phyloP scores from a whole-genome alignment of 2,797 vertebrate species.

The Thunnus albacares region DNA sequence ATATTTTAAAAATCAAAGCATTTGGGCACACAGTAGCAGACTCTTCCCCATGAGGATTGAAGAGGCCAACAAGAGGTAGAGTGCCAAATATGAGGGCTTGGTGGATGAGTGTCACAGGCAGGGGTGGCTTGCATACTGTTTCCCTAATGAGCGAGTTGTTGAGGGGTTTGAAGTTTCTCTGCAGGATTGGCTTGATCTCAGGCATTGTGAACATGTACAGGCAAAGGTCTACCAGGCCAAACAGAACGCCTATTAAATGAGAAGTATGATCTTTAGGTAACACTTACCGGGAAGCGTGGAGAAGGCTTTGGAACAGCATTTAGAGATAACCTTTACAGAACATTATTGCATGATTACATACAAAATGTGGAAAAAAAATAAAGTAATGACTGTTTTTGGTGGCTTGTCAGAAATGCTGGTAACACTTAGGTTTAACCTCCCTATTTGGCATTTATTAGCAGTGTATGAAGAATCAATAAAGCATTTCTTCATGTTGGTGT shows the following conservation, averaged over 20 bases:
- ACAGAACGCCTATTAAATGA: not conserved
- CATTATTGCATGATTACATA: not conserved
- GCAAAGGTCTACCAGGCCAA: not conserved
- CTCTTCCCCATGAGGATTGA: not conserved
- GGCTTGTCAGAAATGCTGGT: not conserved
- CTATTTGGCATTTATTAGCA: too few species aligned
- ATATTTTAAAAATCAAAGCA: constrained; percentile 13
- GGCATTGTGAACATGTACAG: not conserved
- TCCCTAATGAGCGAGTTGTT: constrained; percentile 13
- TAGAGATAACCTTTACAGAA: not conserved
- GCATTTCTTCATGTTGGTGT: not conserved
- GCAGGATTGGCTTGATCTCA: not conserved
- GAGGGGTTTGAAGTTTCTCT: constrained; percentile 12
- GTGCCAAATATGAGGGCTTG: constrained; percentile 8
- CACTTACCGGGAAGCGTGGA: not conserved
- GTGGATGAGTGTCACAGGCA: constrained; percentile 6
- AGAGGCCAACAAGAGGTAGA: constrained; percentile 13
- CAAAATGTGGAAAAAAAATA: not conserved
- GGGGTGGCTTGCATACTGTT: not conserved
- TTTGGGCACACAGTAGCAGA: constrained; percentile 2
- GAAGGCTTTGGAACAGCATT: not conserved
- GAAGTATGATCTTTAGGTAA: not conserved
- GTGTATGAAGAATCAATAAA: not conserved
- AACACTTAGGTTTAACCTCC: not conserved
- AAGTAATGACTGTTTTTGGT: not conserved